phyloP scores from a whole-genome alignment of 2,888 invertebrate genomes.

The Oegoconia quadripuncta region DNA sequence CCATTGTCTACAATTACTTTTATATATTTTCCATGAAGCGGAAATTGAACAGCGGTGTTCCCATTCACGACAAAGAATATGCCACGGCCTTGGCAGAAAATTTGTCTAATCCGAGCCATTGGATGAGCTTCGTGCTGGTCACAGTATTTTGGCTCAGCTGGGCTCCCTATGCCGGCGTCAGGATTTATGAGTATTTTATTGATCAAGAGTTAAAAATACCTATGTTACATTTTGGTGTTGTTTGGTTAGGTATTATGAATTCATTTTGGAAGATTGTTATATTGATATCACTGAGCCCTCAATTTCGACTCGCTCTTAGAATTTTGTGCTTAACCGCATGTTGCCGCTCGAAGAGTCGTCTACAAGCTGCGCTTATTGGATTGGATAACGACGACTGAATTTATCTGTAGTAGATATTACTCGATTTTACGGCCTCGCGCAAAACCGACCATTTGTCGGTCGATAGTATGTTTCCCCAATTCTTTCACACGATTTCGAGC shows the following conservation, averaged over 20 bases:
- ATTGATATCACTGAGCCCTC: constrained; percentile 92
- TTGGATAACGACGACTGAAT: constrained; percentile 91
- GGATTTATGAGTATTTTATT: constrained; percentile 86
- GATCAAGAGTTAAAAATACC: constrained; percentile 84
- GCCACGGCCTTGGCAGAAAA: constrained; percentile 94
- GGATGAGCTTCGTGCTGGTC: constrained; percentile 96
- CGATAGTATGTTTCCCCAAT: too few relatives aligned
- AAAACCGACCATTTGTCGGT: too few relatives aligned
- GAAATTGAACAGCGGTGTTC: constrained; percentile 88
- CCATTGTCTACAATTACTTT: constrained; percentile 95
- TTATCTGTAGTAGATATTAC: too few relatives aligned
- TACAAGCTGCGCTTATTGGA: constrained; percentile 91
- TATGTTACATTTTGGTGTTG: constrained; percentile 93
- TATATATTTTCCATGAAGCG: constrained; percentile 97
- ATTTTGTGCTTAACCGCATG: constrained; percentile 93
- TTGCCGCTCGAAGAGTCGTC: constrained; percentile 90
- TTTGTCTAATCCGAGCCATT: constrained; percentile 95
- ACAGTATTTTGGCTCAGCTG: constrained; percentile 95
- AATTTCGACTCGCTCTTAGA: constrained; percentile 93
- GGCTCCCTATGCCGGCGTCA: constrained; percentile 93
- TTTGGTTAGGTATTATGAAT: constrained; percentile 97
- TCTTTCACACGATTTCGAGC: too few relatives aligned
- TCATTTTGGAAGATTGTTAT: constrained; percentile 97
- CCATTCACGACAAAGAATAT: constrained; percentile 95
- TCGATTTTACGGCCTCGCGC: too few relatives aligned